Conservation (phyloP, 2,797 vertebrate genomes). For the Kryptolebias ocellatus region DNA sequence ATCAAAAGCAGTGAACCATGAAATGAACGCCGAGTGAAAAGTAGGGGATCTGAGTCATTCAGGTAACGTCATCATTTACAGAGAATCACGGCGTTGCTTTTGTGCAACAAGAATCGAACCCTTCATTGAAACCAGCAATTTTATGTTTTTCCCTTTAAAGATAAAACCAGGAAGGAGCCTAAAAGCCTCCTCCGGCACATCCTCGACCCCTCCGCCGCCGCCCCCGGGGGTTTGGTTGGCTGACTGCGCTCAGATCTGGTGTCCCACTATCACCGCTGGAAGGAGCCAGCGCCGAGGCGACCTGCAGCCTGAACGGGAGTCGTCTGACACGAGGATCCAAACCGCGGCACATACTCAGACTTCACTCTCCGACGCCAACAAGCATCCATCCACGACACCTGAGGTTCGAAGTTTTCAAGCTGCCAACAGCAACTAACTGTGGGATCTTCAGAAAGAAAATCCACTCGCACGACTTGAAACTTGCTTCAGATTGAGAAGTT, state of each 20-base stretch:
- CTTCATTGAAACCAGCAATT: slow-evolving; percentile 12
- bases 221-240: slow-evolving; percentile 45
- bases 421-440: background rate
- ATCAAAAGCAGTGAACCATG: slow-evolving; percentile 44
- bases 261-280: slow-evolving; percentile 48
- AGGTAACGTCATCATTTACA: slow-evolving; percentile 48
- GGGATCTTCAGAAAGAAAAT: slow-evolving; percentile 6
- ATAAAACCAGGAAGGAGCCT: background rate
- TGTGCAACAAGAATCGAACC: slow-evolving; percentile 3
- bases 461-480: background rate
- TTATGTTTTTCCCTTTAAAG: slow-evolving; percentile 8
- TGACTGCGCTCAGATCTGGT: slow-evolving; percentile 70
- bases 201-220: slow-evolving; percentile 19
- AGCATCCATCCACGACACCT: slow-evolving; percentile 44
- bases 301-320: slow-evolving; percentile 63
- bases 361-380: slow-evolving; percentile 31
- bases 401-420: background rate
- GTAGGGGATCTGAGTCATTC: slow-evolving; percentile 42
- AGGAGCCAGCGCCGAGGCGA: slow-evolving; percentile 54
- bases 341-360: slow-evolving; percentile 53
- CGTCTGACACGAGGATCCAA: slow-evolving; percentile 63
- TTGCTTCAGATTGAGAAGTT: background rate
- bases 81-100: slow-evolving; percentile 25
- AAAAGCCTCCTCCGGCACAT: slow-evolving; percentile 2
- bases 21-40: slow-evolving; percentile 46